Evolutionary conservation across 2,888 invertebrate genomes (phyloP).

Genomic region (Lutraria lutraria): DNA sequence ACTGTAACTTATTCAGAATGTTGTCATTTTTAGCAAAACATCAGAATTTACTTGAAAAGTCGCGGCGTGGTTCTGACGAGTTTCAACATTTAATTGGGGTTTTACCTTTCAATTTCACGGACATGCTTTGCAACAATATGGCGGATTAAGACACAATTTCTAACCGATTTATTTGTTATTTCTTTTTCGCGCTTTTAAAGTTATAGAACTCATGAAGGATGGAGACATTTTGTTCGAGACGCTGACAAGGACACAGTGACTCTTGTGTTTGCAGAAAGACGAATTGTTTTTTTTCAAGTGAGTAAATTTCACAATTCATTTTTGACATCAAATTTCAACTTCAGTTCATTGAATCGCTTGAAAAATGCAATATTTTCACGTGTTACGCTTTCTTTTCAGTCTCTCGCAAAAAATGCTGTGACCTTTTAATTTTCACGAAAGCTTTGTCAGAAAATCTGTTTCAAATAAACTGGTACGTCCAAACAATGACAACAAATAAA

Average conservation of each 20-base stretch:
- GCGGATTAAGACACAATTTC: constrained; percentile 36
- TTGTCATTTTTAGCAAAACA: constrained; percentile 43
- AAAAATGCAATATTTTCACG: neutral
- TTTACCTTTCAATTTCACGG: constrained; percentile 45
- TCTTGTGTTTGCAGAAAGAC: neutral
- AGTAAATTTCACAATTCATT: constrained; percentile 12
- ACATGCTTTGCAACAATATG: constrained; percentile 37
- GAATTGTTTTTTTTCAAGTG: neutral
- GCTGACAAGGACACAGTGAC: neutral
- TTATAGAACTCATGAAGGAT: neutral
- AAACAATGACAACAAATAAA: neutral
- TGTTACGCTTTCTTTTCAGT: neutral
- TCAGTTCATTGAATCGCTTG: neutral
- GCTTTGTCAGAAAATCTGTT: neutral
- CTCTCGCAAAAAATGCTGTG: neutral
- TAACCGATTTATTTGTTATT: constrained; percentile 6
- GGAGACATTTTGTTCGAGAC: neutral
- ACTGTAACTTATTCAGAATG: constrained; percentile 16
- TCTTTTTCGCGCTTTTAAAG: neutral
- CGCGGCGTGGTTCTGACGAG: neutral
- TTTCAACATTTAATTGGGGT: constrained; percentile 31
- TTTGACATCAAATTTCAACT: neutral
- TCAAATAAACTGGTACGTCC: neutral
- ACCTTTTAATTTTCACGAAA: neutral
- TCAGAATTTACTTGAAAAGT: constrained; percentile 32